phyloP scores from a whole-genome alignment of 2,888 invertebrate species.

The Ormyrus nitidulus region DNA sequence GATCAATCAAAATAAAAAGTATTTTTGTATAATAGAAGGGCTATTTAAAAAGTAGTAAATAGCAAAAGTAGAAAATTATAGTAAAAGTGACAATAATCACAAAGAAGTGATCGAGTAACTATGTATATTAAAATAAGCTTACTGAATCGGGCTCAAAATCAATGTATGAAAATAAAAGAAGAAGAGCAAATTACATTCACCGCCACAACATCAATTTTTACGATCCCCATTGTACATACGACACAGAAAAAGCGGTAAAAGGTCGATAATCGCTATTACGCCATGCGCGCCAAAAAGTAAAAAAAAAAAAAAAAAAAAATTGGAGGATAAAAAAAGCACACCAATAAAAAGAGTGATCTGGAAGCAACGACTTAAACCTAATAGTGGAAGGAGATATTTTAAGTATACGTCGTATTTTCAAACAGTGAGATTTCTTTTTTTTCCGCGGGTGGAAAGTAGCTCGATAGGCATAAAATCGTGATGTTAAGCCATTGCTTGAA shows the following conservation, averaged over 20 bases:
- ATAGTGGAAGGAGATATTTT: too few species aligned
- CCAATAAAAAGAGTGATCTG: too few species aligned
- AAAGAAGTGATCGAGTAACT: too few species aligned
- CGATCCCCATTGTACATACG: constrained; percentile 25
- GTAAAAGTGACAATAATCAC: too few species aligned
- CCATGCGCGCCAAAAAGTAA: constrained; percentile 31
- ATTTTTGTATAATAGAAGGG: too few species aligned
- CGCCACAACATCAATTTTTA: constrained; percentile 42
- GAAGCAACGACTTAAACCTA: too few species aligned
- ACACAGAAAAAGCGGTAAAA: constrained; percentile 38
- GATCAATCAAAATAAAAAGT: too few species aligned
- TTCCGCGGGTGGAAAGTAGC: not conserved
- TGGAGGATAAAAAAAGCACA: not conserved
- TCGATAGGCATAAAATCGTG: constrained; percentile 10
- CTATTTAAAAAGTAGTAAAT: too few species aligned
- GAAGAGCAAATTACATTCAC: constrained; percentile 6
- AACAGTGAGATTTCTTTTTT: not conserved
- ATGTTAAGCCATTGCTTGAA: not conserved
- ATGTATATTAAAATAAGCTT: too few species aligned
- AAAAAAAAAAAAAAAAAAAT: not conserved
- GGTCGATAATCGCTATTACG: constrained; percentile 48
- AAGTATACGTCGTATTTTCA: too few species aligned
- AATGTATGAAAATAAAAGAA: not conserved
- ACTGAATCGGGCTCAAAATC: too few species aligned
- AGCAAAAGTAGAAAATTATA: too few species aligned